These are phyloP conservation scores for Apomyelois bistriatella DNA, from an alignment of 2,888 invertebrate genomes.

Conservation along the genomic window DNA sequence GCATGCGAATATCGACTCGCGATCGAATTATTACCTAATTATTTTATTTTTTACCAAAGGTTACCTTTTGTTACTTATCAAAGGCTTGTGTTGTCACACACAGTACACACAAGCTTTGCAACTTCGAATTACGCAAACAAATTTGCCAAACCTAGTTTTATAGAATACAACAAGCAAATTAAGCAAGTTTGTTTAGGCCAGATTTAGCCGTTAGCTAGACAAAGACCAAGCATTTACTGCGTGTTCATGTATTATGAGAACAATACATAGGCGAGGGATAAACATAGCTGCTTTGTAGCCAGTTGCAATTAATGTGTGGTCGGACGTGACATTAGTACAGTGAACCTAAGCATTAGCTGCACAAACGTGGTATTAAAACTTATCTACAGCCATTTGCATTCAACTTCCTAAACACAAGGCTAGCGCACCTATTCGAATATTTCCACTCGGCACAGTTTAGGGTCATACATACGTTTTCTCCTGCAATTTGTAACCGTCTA, in stretches of 20 bases:
- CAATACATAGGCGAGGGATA: conserved; percentile 51
- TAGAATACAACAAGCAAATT: not conserved
- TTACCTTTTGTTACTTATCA: not conserved
- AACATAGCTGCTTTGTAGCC: conserved; percentile 61
- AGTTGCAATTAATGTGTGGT: conserved; percentile 71
- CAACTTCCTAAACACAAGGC: conserved; percentile 65
- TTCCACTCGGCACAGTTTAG: not conserved
- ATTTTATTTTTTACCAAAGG: no score
- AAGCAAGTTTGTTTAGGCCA: conserved; percentile 5
- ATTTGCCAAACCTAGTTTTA: not conserved
- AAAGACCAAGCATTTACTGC: conserved; percentile 8
- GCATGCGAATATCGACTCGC: no score
- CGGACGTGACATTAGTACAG: conserved; percentile 76
- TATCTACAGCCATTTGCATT: conserved; percentile 76
- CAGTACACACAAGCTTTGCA: no score
- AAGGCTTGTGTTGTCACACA: not conserved
- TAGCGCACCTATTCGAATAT: not conserved
- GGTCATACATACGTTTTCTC: conserved; percentile 6
- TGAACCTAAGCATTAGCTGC: conserved; percentile 69
- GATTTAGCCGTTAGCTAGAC: conserved; percentile 2
- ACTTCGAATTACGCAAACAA: not conserved
- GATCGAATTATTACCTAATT: no score
- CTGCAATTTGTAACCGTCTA: conserved; percentile 9
- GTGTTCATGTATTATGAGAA: conserved; percentile 15
- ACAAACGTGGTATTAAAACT: conserved; percentile 72